These are phyloP conservation scores for Camponotus fellah DNA, from an alignment of 2,888 invertebrate genomes.

Conservation along the genomic window DNA sequence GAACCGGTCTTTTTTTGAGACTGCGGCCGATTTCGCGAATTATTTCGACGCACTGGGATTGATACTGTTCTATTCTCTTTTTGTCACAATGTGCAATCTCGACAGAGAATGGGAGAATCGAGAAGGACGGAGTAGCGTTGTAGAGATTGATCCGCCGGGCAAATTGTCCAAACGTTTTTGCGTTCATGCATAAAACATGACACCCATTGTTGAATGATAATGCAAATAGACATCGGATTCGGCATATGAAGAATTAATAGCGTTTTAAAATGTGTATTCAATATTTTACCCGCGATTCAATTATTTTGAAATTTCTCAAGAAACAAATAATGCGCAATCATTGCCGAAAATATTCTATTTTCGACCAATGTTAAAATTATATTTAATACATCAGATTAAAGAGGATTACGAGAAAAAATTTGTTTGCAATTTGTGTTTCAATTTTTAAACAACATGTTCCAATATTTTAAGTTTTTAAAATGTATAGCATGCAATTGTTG, in stretches of 20 bases:
- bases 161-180: conserved; percentile 27
- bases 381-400: background rate
- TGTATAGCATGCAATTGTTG: conserved; percentile 24
- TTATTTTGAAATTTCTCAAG: conserved; percentile 8
- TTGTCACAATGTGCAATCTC: conserved; percentile 22
- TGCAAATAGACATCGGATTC: background rate
- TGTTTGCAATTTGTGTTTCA: background rate
- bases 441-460: background rate
- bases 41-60: conserved; percentile 37
- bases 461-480: conserved; percentile 36
- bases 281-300: background rate
- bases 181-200: conserved; percentile 8
- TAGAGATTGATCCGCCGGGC: conserved; percentile 7
- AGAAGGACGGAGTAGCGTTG: background rate
- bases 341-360: background rate
- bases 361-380: background rate
- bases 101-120: conserved; percentile 16
- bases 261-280: conserved; percentile 6
- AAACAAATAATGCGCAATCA: background rate
- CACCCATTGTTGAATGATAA: conserved; percentile 2
- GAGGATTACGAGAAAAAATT: background rate
- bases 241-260: background rate
- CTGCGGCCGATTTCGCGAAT: conserved; percentile 47
- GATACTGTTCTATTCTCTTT: conserved; percentile 20
- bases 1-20: conserved; percentile 25